Base-by-base conservation (phyloP, 1,140 invertebrate species). In the Philotrypesis tridentata region DNA sequence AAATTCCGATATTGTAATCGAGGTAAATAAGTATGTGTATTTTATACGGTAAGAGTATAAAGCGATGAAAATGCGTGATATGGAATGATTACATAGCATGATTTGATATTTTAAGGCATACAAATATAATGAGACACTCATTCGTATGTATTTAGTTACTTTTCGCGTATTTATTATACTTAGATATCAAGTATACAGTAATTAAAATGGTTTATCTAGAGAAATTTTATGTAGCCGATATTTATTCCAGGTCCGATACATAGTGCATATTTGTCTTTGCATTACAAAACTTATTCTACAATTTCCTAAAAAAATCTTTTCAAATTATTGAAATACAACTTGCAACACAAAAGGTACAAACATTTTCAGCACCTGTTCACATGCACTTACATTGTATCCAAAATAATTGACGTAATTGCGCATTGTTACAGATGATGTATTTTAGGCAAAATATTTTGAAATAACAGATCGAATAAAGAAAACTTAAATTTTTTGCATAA, bases 71-170 rank as follows among this genome's bases (percentile, higher is more conserved):
- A 12, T 72, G 55, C 31, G 37, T 40, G 61, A 55, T 79, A 79
- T 21, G 71, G 23, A n/a, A 71, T 79, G 25, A 55, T 55, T 55
- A 55, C 6, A 55, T 55, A 55, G 21, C 55, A 72, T 40, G 27
- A 55, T 43, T 77, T 82, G 25, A 77, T 76, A 71, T 85, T 85
- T 84, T 84, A 70, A 21, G 8, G 9, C 29, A 75, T 71, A 43
- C 27, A 71, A 71, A 70, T 37, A 80, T 29, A 74, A 61, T 55
- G 27, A 76, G 8, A 60, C 11, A 25, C 43, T 81, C 72, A 71
- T 71, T 75, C 14, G 40, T 68, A 60, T 21, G 48, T 70, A 71
- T 65, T 76, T 76, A 82, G 48, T 82, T 71, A 70, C 8, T 60
- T 12, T 71, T 76, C 23, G 31, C 40, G 25, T 82, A 76, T 76